Base-by-base conservation (phyloP, 2,113 vertebrate species). In the Monopterus albus region DNA sequence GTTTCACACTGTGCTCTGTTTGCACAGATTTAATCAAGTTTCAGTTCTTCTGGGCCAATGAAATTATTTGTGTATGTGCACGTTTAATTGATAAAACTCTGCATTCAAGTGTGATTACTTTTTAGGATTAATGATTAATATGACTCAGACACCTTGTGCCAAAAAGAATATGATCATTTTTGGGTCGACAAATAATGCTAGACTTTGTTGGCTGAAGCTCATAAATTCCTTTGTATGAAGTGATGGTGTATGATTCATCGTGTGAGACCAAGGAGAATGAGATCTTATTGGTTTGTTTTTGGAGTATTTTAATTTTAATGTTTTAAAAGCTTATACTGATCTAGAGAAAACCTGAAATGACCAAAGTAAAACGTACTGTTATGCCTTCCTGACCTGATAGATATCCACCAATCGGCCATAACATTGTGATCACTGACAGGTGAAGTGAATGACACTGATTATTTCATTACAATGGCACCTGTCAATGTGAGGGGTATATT, bases 1-100 rank as follows among this genome's bases (percentile, higher is more conserved):
- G 61, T 31, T 35, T 43, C 62, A 39, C 36, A 28, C 17, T 13
- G 35, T 0, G 26, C 40, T 50, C 11, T 15, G 35, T 65, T 71
- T 39, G 39, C 49, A 20, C 53, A 20, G 26, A 43, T 56, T 72
- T 31, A 28, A 71, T 71, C 18, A 58, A 40, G 28, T 40, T 43
- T 50, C 10, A 52, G 0, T 46, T 46, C 23, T 52, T 35, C 35
- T 6, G n/a, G 26, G 45, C 20, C 63, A 13, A 39, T 60, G 28
- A 38, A 55, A 65, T 45, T 6, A 51, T 35, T 25, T 51, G 14
- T 62, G 42, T 17, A 2, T 35, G 8, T 51, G 43, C 38, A 39
- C n/a, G 26, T 50, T 55, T 59, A 23, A 58, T 55, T 38, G n/a
- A n/a, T n/a, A 53, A 8, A 38, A 12, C 53, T 38, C 5, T 15